Conservation (phyloP, 2,888 invertebrate genomes). For the Apodemia hepburni region DNA sequence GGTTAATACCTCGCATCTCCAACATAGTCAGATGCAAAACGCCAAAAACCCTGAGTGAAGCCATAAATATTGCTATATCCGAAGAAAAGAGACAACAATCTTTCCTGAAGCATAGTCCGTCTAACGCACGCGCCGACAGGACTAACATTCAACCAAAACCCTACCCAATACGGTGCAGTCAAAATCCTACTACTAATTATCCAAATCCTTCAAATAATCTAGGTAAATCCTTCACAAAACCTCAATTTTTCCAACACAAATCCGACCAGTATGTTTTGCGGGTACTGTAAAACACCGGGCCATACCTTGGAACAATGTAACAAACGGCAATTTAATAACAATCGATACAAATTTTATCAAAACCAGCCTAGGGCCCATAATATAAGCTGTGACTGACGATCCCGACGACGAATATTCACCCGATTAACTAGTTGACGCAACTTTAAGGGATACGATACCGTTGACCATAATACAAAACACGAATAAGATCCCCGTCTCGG, state of each 20-base stretch:
- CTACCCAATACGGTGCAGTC: background rate
- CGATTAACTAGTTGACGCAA: too few relatives aligned
- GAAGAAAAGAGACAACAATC: background rate
- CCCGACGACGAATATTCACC: background rate
- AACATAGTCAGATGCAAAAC: conserved; percentile 26
- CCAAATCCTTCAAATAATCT: background rate
- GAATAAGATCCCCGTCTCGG: conserved; percentile 20
- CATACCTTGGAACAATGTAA: conserved; percentile 23
- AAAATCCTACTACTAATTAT: background rate
- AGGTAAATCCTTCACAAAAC: background rate
- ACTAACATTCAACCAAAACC: background rate
- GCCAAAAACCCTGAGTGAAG: conserved; percentile 28
- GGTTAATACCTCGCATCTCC: conserved; percentile 24
- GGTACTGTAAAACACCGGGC: conserved; percentile 26
- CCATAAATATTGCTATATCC: conserved; percentile 26
- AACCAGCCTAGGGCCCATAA: conserved; percentile 7
- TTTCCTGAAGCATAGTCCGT: background rate
- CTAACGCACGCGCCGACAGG: background rate
- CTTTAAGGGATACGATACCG: conserved; percentile 3
- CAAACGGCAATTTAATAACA: conserved; percentile 26
- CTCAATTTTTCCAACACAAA: background rate
- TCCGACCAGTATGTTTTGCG: conserved; percentile 17
- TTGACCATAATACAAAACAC: conserved; percentile 19
- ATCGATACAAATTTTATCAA: conserved; percentile 2
- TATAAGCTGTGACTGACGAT: conserved; percentile 15